Conservation (phyloP, 1,140 invertebrate species). For the Solenopsis fugax region DNA sequence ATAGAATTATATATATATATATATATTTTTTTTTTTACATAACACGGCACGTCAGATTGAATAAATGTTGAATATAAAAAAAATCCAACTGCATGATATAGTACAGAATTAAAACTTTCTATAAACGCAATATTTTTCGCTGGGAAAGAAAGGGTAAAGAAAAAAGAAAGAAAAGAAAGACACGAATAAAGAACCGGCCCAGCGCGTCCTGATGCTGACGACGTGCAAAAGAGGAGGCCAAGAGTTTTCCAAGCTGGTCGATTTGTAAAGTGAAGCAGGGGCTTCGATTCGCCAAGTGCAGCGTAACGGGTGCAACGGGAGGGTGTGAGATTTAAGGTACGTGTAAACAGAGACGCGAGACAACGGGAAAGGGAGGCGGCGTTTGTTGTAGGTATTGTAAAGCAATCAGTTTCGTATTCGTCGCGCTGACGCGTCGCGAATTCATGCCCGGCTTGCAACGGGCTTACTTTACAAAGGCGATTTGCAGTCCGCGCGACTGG, state of each 20-base stretch:
- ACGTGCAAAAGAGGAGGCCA: neutral
- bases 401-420: slow-evolving; percentile 53
- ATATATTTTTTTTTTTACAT: neutral
- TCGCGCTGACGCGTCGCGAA: slow-evolving; percentile 34
- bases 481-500: slow-evolving; percentile 36
- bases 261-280: neutral
- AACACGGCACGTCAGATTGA: too few relatives aligned
- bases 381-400: slow-evolving; percentile 41
- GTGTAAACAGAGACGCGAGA: slow-evolving; percentile 7
- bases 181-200: neutral
- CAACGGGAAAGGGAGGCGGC: neutral
- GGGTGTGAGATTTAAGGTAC: slow-evolving; percentile 21
- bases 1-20: slow-evolving; percentile 14
- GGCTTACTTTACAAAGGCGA: slow-evolving; percentile 56
- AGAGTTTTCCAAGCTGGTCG: neutral
- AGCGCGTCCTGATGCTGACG: neutral
- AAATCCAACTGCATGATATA: neutral
- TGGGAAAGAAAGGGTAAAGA: neutral
- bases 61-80: neutral
- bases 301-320: slow-evolving; percentile 6
- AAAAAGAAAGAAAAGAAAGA: neutral
- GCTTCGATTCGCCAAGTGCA: too few relatives aligned
- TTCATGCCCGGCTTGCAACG: slow-evolving; percentile 23
- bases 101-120: neutral
- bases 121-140: neutral